Evolutionary conservation across 2,888 invertebrate genomes (phyloP).

Genomic region (Habroteleia sp.): DNA sequence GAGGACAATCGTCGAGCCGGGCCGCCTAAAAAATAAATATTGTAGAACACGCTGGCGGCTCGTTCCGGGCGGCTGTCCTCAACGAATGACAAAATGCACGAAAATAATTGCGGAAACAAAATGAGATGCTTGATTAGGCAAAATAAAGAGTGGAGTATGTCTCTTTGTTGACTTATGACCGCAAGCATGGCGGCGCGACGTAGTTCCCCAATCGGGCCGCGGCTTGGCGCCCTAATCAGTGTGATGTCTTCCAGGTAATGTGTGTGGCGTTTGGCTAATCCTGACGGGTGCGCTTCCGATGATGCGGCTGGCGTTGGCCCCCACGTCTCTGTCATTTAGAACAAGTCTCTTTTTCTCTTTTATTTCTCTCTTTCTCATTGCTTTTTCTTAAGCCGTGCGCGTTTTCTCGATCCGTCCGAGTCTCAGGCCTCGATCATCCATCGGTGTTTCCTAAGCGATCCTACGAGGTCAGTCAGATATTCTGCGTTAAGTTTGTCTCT

Average conservation of each 20-base stretch:
- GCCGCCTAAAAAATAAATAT: no score
- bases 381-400: slow-evolving; percentile 43
- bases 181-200: not conserved
- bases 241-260: slow-evolving; percentile 23
- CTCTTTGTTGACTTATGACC: not conserved
- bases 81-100: no score
- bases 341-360: slow-evolving; percentile 47
- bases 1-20: not conserved
- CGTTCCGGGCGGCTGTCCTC: not conserved
- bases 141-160: not conserved
- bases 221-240: slow-evolving; percentile 5
- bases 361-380: slow-evolving; percentile 52
- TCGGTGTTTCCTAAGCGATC: slow-evolving; percentile 78
- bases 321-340: slow-evolving; percentile 65
- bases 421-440: slow-evolving; percentile 71
- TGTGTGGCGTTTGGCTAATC: slow-evolving; percentile 17
- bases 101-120: no score
- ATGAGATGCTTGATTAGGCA: no score
- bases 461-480: slow-evolving; percentile 75
- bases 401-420: slow-evolving; percentile 65
- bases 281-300: slow-evolving; percentile 52
- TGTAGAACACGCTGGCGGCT: no score
- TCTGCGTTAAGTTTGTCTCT: slow-evolving; percentile 69
- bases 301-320: slow-evolving; percentile 64
- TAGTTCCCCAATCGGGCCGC: not conserved